These are phyloP conservation scores for Melanogrammus aeglefinus DNA, from an alignment of 2,797 vertebrate species.

Conservation along the genomic window DNA sequence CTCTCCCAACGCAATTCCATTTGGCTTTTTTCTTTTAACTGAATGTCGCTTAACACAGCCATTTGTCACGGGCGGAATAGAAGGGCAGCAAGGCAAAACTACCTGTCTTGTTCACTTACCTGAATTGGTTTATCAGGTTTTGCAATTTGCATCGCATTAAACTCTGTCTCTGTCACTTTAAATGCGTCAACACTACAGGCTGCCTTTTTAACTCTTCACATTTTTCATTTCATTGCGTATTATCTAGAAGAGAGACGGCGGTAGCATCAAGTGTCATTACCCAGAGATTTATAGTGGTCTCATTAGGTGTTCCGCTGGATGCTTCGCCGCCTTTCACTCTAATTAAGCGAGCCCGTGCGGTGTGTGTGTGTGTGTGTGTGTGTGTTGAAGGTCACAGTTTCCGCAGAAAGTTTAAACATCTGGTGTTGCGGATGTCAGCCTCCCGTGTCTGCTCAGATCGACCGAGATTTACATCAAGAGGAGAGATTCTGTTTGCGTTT, in stretches of 20 bases:
- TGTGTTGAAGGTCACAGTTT: not conserved
- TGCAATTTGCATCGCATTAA: not conserved
- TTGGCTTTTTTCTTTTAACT: not conserved
- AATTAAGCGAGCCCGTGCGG: conserved; percentile 22
- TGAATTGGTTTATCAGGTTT: conserved; percentile 3
- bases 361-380: not conserved
- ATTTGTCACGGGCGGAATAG: not conserved
- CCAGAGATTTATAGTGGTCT: conserved; percentile 14
- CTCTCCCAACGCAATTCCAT: not conserved
- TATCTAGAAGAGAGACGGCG: not conserved
- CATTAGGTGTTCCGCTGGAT: conserved; percentile 29
- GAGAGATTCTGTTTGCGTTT: not conserved
- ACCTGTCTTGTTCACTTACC: not conserved
- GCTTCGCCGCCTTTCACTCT: conserved; percentile 12
- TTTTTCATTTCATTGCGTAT: not conserved
- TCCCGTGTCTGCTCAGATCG: not conserved
- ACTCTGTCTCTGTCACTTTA: conserved; percentile 9
- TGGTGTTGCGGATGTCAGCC: not conserved
- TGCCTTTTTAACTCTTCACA: not conserved
- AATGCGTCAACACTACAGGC: not conserved
- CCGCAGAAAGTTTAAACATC: not conserved
- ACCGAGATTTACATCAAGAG: not conserved
- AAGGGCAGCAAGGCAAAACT: not conserved
- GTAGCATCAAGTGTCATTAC: not conserved
- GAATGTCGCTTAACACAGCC: not conserved